Conservation (phyloP, 2,888 invertebrate genomes). For the Trachelus tabidus region DNA sequence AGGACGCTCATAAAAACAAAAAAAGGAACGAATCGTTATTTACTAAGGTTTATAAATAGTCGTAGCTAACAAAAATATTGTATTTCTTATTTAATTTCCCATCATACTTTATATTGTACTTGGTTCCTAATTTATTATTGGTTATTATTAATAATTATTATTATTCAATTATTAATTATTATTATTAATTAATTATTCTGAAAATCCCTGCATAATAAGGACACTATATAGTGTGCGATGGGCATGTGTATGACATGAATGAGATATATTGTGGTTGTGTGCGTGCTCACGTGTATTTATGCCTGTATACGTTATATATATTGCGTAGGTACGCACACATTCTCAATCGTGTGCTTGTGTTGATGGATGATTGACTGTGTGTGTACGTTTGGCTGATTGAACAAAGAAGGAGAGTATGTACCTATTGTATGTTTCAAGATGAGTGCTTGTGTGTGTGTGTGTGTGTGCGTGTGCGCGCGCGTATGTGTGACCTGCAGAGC, state of each 20-base stretch:
- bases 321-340: not conserved
- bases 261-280: not conserved
- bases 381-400: not conserved
- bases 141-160: slow-evolving; percentile 24
- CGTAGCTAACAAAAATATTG: slow-evolving; percentile 36
- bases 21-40: slow-evolving; percentile 34
- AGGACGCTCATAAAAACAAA: slow-evolving; percentile 2
- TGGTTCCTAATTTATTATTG: slow-evolving; percentile 65
- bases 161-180: slow-evolving; percentile 28
- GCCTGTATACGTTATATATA: not conserved
- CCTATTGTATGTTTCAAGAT: not conserved
- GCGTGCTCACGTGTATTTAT: not conserved
- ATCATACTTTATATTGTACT: slow-evolving; percentile 60
- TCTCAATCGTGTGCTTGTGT: not conserved
- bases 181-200: slow-evolving; percentile 13
- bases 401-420: not conserved
- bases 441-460: not conserved
- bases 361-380: not conserved
- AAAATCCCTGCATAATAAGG: not conserved
- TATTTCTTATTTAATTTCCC: slow-evolving; percentile 59
- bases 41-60: slow-evolving; percentile 47
- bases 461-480: not conserved
- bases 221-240: slow-evolving; percentile 6
- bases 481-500: slow-evolving; percentile 37
- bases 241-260: slow-evolving; percentile 39